phyloP scores from a whole-genome alignment of 2,797 vertebrate species.

The Emydoidea blandingii region DNA sequence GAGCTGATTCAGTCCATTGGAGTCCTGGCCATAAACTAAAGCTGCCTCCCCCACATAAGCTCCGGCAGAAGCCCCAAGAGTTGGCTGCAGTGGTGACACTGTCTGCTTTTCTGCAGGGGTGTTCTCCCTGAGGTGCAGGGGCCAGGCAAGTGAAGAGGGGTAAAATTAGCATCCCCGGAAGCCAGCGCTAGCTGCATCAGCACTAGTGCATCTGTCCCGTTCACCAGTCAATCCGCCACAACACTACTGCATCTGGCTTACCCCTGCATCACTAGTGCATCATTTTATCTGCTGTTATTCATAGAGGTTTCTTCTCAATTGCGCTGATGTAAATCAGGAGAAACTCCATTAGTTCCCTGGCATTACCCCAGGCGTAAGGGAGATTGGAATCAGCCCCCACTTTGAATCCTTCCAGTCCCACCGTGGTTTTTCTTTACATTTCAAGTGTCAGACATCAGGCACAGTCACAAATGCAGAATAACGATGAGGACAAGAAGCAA shows the following conservation, averaged over 20 bases:
- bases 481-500: neutral
- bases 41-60: neutral
- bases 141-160: neutral
- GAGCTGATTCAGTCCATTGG: no score
- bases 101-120: neutral
- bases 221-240: neutral
- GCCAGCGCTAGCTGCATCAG: neutral
- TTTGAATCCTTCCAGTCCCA: rapidly evolving
- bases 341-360: neutral
- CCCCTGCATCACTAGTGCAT: neutral
- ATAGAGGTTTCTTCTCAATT: conserved; percentile 38
- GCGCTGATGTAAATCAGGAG: conserved; percentile 9
- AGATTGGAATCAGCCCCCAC: neutral
- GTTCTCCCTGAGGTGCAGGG: neutral
- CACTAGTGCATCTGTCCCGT: neutral
- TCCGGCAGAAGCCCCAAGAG: neutral
- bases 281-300: conserved; percentile 18
- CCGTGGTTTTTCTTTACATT: neutral
- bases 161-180: no score
- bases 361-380: neutral
- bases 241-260: neutral
- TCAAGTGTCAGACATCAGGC: conserved; percentile 19
- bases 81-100: neutral
- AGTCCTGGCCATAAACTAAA: neutral
- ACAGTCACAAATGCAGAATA: neutral